These are phyloP conservation scores for Cyclargus thomasi DNA, from an alignment of 1,140 invertebrate genomes.

Conservation along the genomic window DNA sequence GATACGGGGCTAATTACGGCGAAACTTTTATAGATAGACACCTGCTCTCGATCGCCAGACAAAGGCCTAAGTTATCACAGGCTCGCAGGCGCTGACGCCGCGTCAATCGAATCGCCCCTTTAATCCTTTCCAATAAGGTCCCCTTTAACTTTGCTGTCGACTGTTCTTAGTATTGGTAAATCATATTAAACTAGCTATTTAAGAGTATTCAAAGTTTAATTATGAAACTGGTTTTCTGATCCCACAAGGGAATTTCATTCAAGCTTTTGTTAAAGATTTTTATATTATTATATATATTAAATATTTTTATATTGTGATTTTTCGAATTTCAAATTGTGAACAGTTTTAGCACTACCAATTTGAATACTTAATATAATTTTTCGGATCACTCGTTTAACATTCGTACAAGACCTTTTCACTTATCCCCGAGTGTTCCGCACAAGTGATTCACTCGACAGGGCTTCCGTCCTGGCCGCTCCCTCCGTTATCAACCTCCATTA, in stretches of 20 bases:
- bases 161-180: not conserved
- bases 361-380: not conserved
- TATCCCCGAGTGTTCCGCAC: slow-evolving; percentile 7
- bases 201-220: not conserved
- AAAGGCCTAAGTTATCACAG: slow-evolving; percentile 67
- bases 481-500: slow-evolving; percentile 13
- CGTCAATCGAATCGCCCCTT: slow-evolving; percentile 37
- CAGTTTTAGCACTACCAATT: no score
- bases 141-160: slow-evolving; percentile 26
- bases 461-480: slow-evolving; percentile 10
- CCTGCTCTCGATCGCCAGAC: slow-evolving; percentile 66
- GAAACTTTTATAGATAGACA: slow-evolving; percentile 73
- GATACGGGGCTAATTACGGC: slow-evolving; percentile 69
- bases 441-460: slow-evolving; percentile 12
- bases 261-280: no score
- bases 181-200: not conserved
- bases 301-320: no score
- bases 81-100: slow-evolving; percentile 43
- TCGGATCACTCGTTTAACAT: slow-evolving; percentile 8
- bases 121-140: slow-evolving; percentile 34
- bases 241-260: not conserved
- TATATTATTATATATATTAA: not conserved
- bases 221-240: not conserved
- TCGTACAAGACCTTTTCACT: slow-evolving; percentile 10
- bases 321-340: no score